Conservation (phyloP, 2,888 invertebrate species). For the Drosophila infuscata region DNA sequence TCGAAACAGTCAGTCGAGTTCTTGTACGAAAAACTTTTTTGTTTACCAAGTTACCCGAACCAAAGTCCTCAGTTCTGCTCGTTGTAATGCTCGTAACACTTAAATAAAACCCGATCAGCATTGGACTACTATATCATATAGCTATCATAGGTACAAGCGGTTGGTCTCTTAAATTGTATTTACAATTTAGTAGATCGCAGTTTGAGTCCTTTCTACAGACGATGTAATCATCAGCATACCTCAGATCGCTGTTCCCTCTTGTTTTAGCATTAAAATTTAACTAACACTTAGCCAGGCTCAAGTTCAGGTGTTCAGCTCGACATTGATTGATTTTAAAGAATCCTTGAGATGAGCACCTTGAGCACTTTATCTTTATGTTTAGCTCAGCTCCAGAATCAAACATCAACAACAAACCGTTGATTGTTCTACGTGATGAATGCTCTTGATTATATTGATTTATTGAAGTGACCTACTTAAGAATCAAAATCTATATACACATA, state of each 20-base stretch:
- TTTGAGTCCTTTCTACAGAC: background rate
- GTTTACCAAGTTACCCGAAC: background rate
- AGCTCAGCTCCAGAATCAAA: background rate
- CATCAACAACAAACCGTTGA: background rate
- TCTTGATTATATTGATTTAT: background rate
- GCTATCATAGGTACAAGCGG: background rate
- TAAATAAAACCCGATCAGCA: background rate
- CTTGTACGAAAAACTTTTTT: background rate
- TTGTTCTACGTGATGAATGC: background rate
- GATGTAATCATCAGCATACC: background rate
- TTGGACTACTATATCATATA: background rate
- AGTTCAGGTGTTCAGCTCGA: background rate
- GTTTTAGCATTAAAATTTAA: background rate
- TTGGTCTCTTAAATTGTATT: background rate
- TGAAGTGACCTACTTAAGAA: background rate
- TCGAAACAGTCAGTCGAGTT: background rate
- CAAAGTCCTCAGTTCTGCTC: background rate
- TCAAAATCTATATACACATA: background rate
- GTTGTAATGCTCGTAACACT: background rate
- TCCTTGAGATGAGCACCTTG: background rate
- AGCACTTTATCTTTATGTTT: background rate
- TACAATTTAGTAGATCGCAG: background rate
- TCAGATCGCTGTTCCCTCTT: background rate
- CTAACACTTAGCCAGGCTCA: background rate
- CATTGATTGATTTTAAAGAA: background rate